A percentile compares a stretch with the other conserved stretches of the same genome.
These are phyloP conservation scores for Cyphomyrus plagiostoma DNA, from an alignment of 2,113 vertebrate genomes.

Conservation along the genomic window DNA sequence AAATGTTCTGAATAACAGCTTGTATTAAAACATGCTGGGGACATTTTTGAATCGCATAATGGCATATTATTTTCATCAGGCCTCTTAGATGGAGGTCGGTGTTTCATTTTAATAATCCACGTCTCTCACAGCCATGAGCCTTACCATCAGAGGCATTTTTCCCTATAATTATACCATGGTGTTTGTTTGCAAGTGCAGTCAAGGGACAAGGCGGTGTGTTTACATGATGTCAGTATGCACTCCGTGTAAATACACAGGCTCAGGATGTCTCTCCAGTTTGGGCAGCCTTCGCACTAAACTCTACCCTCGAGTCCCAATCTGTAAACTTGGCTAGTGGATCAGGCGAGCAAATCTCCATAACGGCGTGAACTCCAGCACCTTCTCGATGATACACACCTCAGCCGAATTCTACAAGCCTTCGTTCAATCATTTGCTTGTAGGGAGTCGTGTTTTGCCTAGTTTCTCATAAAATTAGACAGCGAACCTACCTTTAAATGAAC, in stretches of 20 bases:
- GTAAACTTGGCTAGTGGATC: not conserved
- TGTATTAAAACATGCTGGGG: not conserved
- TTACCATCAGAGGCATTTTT: not conserved
- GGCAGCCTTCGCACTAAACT: not conserved
- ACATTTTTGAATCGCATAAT: not conserved
- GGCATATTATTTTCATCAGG: not conserved
- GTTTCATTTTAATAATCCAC: not conserved
- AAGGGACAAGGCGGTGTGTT: not conserved
- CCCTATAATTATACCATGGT: not conserved
- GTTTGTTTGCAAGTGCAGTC: not conserved
- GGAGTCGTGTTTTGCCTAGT: not conserved
- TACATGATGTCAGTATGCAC: not conserved
- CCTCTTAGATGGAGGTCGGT: not conserved
- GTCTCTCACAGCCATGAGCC: not conserved
- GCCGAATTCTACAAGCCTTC: not conserved
- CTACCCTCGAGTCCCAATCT: not conserved
- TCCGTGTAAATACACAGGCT: not conserved
- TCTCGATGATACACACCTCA: not conserved
- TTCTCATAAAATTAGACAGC: not conserved
- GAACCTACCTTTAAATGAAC: not conserved
- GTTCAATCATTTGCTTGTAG: not conserved
- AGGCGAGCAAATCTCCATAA: not conserved
- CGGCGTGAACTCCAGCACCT: not conserved
- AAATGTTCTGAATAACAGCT: not conserved
- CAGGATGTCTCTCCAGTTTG: not conserved